phyloP scores from a whole-genome alignment of 2,888 invertebrate genomes.

The Andrena marginata region DNA sequence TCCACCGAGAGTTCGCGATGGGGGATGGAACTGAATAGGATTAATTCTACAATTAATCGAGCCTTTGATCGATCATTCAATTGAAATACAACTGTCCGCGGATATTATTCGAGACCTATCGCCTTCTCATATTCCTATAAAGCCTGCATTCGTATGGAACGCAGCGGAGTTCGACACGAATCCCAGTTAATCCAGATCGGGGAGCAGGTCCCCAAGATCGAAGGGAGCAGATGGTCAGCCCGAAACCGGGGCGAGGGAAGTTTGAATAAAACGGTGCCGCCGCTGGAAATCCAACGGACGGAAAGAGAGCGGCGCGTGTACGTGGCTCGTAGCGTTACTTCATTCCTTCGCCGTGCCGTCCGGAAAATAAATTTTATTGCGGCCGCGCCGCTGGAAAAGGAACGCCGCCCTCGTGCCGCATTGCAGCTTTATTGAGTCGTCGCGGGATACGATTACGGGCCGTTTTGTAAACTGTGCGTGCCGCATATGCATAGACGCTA shows the following conservation, averaged over 20 bases:
- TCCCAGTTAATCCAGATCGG: neutral
- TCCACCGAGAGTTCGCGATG: neutral
- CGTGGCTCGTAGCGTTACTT: constrained; percentile 14
- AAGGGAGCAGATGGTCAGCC: neutral
- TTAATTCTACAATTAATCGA: no score
- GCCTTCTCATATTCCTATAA: no score
- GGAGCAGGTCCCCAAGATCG: constrained; percentile 1
- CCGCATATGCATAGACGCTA: constrained; percentile 29
- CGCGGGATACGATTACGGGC: constrained; percentile 21
- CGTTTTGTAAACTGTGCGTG: constrained; percentile 29
- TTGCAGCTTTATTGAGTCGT: constrained; percentile 29
- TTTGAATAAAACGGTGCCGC: neutral
- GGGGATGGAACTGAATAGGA: neutral
- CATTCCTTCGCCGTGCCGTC: constrained; percentile 23
- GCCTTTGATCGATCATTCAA: no score
- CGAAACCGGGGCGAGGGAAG: neutral
- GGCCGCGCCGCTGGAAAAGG: constrained; percentile 8
- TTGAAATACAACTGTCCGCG: no score
- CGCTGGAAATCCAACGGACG: neutral
- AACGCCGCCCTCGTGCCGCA: constrained; percentile 18
- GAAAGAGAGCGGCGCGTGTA: neutral
- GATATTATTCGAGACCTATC: no score
- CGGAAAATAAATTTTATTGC: constrained; percentile 36
- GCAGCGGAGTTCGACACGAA: neutral
- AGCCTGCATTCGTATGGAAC: no score